Base-by-base conservation (phyloP, 2,888 invertebrate species). In the Pyrrhosoma nymphula region DNA sequence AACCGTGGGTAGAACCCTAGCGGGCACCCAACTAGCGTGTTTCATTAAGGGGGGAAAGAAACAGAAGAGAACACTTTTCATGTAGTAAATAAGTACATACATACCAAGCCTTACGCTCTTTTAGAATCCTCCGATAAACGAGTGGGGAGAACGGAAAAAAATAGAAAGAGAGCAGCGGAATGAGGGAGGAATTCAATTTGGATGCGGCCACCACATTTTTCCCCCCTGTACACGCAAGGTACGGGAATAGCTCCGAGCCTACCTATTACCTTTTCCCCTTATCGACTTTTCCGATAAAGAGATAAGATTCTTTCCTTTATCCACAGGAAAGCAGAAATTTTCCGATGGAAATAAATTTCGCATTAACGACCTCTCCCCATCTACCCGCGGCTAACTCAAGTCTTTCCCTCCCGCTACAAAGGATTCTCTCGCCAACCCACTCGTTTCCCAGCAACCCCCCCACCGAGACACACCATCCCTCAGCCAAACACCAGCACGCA, bases 331-430 rank as follows among this genome's bases (percentile, higher is more conserved):
- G 82, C 82, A 35, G 18, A 35, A 30, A 14, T 82, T 82, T 35
- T 82, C 82, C 82, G 82, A 82, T 82, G 82, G 30, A 82, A 82
- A 82, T 30, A 82, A 82, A 82, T 82, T 82, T 82, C 18, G 10
- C 35, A 35, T 82, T 14, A 35, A 30, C 30, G 18, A 10, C 75
- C 75, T 35, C 75, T 20, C 23, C 18, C 69, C 69, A 4, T 10
- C 23, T 3, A 69, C 69, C 69, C 26, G 3, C 60, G 10, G 60
- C 60, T 8, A 60, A 60, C 60, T 47, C 47, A 20, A 60, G 60
- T 60, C 16, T 60, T 14, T 60, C 60, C 60, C 60, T 60, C 20
- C 60, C 60, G 60, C 16, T 12, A 60, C 60, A 60, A 60, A 60
- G 60, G 60, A 60, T 20, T 60, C 16, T 16, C 60, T 60, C 60